Evolutionary conservation across 2,888 invertebrate species (phyloP), one percentile per base, ranked within the genome.

Genomic region (Kuschelorhynchus macadamiae): DNA sequence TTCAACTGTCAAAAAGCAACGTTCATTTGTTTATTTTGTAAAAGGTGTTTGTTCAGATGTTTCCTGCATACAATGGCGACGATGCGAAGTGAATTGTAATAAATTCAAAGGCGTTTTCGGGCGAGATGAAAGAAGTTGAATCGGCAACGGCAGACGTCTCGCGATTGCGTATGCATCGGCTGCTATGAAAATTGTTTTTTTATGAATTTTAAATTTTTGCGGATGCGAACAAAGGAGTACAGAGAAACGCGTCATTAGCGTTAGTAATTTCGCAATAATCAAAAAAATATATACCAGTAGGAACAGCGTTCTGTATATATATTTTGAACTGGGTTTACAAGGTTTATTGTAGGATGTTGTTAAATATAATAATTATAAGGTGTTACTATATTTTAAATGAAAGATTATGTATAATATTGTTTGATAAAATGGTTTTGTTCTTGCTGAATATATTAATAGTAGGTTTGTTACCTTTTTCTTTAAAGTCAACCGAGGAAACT

Each of bases 41-140:
- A 50, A 50, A 61, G 62, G 53, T 62, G 46, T 62, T 62, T 53
- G 62, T 62, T 62, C 53, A 44, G 53, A 53, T 53, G 53, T 61
- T 61, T 50, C 41, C 16, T 50, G 53, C 53, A 62, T 25, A 62
- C 62, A 62, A 62, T 62, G 62, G 53, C 52, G 30, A 25, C 16
- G 53, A 62, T 52, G 62, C 44, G 16, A 33, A 20, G 16, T 53
- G 62, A 62, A 62, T 62, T 16, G 62, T 53, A 62, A 62, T 61
- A 61, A 61, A 52, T 61, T 50, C 18, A 18, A 60, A 49, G 60
- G 49, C 41, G 49, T 49, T 60, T 49, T 60, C 60, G 61, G 50
- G 16, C 32, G 50, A 42, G 41, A 30, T 50, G 14, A 55, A 55
- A 55, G 55, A 20, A 47, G 36, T 7, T 8, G 17, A 41, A 60